Evolutionary conservation across 2,113 vertebrate genomes (phyloP).

Genomic region (Castor canadensis): DNA sequence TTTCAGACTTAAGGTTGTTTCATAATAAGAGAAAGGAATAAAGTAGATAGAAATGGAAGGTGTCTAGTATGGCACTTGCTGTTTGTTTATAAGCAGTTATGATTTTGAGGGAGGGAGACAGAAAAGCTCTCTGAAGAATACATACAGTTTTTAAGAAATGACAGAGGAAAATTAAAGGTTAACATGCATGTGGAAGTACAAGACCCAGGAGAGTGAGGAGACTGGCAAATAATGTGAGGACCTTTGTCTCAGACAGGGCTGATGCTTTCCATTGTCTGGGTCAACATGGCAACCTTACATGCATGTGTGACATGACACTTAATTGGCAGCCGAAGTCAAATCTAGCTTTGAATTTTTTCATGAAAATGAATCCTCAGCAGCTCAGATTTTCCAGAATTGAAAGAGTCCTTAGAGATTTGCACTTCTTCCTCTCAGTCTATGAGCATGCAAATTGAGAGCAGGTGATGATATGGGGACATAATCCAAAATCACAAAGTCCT

Average conservation of each 20-base stretch:
- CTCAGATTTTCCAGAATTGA: background rate
- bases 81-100: background rate
- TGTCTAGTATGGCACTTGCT: background rate
- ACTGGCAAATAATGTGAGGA: constrained; percentile 57
- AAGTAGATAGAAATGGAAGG: background rate
- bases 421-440: background rate
- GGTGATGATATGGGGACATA: background rate
- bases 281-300: constrained; percentile 46
- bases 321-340: constrained; percentile 60
- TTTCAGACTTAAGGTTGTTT: background rate
- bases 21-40: background rate
- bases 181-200: constrained; percentile 38
- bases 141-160: constrained; percentile 40
- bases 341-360: background rate
- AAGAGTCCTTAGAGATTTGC: background rate
- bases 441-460: background rate
- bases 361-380: constrained; percentile 13
- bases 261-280: constrained; percentile 39
- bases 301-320: constrained; percentile 56
- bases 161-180: constrained; percentile 58
- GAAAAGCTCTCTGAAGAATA: background rate
- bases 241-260: constrained; percentile 56
- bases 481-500: constrained; percentile 3
- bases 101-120: background rate
- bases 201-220: constrained; percentile 33